Evolutionary conservation across 2,888 invertebrate species (phyloP).

Genomic region (Hymenopus coronatus): DNA sequence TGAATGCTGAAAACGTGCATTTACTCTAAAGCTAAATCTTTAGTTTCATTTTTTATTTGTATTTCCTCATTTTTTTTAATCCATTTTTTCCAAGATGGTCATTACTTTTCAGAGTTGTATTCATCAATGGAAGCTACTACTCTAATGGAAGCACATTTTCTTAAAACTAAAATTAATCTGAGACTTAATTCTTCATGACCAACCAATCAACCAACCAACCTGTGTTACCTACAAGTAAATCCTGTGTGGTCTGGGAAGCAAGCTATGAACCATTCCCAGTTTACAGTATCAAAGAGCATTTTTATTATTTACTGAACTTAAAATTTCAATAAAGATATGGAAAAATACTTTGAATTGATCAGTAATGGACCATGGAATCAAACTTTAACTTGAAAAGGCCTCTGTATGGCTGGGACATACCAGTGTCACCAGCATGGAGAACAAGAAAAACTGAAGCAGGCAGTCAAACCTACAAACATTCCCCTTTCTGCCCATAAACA

Average conservation of each 20-base stretch:
- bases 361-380: constrained; percentile 10
- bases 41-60: not conserved
- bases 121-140: constrained; percentile 27
- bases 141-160: constrained; percentile 35
- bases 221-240: not conserved
- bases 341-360: constrained; percentile 8
- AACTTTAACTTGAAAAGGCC: constrained; percentile 11
- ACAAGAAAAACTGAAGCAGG: constrained; percentile 19
- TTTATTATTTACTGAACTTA: not conserved
- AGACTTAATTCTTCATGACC: not conserved
- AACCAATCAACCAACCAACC: not conserved
- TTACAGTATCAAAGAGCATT: not conserved
- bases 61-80: too few species aligned
- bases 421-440: not conserved
- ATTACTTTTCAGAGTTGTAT: constrained; percentile 15
- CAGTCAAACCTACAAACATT: constrained; percentile 17
- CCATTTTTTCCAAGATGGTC: not conserved
- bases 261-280: not conserved
- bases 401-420: constrained; percentile 4
- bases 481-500: constrained; percentile 19
- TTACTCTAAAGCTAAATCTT: not conserved
- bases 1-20: not conserved
- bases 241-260: not conserved
- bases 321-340: not conserved
- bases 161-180: constrained; percentile 18